These are phyloP conservation scores for Phania funesta DNA, from an alignment of 2,888 invertebrate genomes.

Conservation along the genomic window DNA sequence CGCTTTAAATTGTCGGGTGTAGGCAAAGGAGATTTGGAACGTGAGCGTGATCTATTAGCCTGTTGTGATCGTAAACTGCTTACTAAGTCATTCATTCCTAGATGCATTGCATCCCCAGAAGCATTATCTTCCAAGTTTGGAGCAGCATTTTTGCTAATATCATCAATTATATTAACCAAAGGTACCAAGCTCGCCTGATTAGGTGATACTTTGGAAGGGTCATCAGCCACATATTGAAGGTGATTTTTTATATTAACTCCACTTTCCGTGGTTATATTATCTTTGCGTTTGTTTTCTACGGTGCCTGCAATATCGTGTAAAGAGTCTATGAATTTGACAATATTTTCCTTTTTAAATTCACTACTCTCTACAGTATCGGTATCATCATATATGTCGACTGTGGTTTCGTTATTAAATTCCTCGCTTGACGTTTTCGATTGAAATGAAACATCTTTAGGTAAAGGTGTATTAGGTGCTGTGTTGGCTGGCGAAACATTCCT, in stretches of 20 bases:
- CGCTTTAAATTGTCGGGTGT: constrained; percentile 69
- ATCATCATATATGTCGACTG: constrained; percentile 74
- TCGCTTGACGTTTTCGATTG: constrained; percentile 59
- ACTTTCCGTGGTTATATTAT: background rate
- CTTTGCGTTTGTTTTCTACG: background rate
- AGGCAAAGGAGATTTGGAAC: constrained; percentile 71
- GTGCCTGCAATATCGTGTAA: constrained; percentile 1
- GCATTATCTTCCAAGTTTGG: background rate
- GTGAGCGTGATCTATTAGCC: constrained; percentile 54
- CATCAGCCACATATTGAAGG: constrained; percentile 73
- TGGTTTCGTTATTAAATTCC: constrained; percentile 31
- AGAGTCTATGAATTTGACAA: constrained; percentile 71
- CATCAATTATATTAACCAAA: constrained; percentile 51
- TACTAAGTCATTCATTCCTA: constrained; percentile 44
- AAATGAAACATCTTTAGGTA: constrained; percentile 74
- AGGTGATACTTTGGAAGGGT: constrained; percentile 30
- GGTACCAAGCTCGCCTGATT: constrained; percentile 10
- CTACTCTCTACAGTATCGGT: constrained; percentile 62
- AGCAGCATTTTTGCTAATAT: background rate
- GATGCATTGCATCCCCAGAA: background rate
- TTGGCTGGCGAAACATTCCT: constrained; percentile 73
- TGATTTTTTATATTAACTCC: background rate
- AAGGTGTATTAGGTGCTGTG: constrained; percentile 63
- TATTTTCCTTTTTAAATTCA: constrained; percentile 70
- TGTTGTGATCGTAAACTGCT: constrained; percentile 23